phyloP scores from a whole-genome alignment of 2,888 invertebrate genomes.

The Calameuta pallipes region DNA sequence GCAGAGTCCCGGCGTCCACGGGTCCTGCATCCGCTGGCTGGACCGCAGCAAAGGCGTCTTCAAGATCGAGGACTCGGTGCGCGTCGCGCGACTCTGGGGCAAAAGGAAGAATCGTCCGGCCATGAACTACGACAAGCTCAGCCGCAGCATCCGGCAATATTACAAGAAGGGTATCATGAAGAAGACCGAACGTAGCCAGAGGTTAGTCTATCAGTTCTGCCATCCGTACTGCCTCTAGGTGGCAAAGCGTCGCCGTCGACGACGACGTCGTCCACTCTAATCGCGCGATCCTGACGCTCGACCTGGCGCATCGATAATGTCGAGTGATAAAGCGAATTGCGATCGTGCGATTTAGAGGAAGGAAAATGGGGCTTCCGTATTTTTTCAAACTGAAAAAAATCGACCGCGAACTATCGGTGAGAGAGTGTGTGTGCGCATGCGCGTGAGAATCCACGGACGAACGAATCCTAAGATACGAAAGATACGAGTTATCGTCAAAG shows the following conservation, averaged over 20 bases:
- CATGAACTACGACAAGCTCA: conserved; percentile 99
- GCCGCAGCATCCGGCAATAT: conserved; percentile 96
- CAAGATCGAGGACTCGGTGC: conserved; percentile 98
- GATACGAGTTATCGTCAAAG: background rate
- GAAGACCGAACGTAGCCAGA: conserved; percentile 97
- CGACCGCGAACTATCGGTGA: background rate
- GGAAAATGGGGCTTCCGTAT: conserved; percentile 30
- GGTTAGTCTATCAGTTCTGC: conserved; percentile 99
- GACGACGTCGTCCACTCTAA: background rate
- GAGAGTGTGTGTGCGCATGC: background rate
- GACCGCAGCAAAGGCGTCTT: conserved; percentile 95
- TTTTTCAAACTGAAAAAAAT: conserved; percentile 18
- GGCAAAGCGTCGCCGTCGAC: background rate
- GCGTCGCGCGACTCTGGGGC: conserved; percentile 98
- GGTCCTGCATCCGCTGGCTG: conserved; percentile 97
- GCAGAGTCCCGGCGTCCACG: conserved; percentile 87
- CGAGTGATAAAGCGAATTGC: conserved; percentile 11
- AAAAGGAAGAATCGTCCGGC: conserved; percentile 97
- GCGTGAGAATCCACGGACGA: background rate
- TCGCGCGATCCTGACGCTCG: conserved; percentile 3
- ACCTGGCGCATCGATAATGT: background rate
- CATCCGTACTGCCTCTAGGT: conserved; percentile 87
- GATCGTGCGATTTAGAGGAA: conserved; percentile 23
- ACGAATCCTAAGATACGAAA: background rate
- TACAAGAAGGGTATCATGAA: conserved; percentile 99